phyloP scores from a whole-genome alignment of 2,888 invertebrate species.

The Heteromyza rotundicornis region DNA sequence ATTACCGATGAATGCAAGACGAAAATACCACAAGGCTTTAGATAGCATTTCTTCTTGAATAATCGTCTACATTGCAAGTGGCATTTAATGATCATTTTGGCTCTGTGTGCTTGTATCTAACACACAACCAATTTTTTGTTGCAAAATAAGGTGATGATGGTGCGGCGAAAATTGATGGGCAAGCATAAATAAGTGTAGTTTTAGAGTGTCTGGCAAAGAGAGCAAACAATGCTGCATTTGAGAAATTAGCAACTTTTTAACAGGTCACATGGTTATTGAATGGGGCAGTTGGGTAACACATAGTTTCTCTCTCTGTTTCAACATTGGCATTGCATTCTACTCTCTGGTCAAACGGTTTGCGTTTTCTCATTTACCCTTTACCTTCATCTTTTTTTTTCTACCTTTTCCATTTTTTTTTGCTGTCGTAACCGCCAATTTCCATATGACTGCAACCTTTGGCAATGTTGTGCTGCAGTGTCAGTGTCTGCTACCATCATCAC shows the following conservation, averaged over 20 bases:
- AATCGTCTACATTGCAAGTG: not conserved
- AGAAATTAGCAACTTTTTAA: too few relatives aligned
- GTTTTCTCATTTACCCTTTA: not conserved
- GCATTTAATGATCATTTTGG: too few relatives aligned
- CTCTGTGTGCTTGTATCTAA: too few relatives aligned
- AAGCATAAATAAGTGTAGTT: not conserved
- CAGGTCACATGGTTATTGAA: too few relatives aligned
- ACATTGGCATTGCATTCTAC: too few relatives aligned
- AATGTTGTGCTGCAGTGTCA: constrained; percentile 11
- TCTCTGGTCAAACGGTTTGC: too few relatives aligned
- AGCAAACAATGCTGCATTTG: too few relatives aligned
- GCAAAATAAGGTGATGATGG: not conserved
- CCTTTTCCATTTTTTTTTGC: not conserved
- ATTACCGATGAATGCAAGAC: not conserved
- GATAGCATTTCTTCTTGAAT: not conserved
- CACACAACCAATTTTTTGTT: not conserved
- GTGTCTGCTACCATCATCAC: constrained; percentile 14
- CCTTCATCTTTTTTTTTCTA: not conserved
- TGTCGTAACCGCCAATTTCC: not conserved
- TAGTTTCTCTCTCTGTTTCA: too few relatives aligned
- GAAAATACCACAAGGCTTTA: not conserved
- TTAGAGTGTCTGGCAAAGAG: too few relatives aligned
- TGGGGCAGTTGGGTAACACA: too few relatives aligned
- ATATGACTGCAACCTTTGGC: not conserved
- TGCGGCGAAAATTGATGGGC: not conserved